Evolutionary conservation across 2,113 vertebrate species (phyloP).

Genomic region (Maccullochella peelii): DNA sequence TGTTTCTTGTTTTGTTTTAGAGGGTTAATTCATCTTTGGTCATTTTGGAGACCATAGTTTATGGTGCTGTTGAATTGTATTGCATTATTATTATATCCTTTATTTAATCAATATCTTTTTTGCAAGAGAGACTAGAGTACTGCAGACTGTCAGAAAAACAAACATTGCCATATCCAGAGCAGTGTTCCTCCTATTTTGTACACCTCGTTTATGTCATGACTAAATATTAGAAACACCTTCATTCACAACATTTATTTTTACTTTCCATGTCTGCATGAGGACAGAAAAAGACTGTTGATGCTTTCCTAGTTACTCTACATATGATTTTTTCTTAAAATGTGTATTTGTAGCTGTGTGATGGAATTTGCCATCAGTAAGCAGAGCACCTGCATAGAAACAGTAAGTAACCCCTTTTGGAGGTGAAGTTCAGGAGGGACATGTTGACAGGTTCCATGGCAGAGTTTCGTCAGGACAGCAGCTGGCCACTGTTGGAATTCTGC

Average conservation of each 20-base stretch:
- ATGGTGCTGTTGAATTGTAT: not conserved
- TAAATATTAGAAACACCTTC: not conserved
- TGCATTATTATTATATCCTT: not conserved
- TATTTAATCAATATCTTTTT: not conserved
- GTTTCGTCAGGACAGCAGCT: constrained; percentile 72
- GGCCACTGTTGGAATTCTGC: constrained; percentile 72
- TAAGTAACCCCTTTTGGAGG: constrained; percentile 29
- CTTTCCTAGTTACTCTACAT: not conserved
- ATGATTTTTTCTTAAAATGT: not conserved
- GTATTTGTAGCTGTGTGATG: not conserved
- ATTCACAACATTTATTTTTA: not conserved
- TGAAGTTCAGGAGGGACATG: constrained; percentile 57
- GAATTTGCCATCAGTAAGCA: constrained; percentile 1
- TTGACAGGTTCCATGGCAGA: constrained; percentile 46
- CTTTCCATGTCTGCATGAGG: not conserved
- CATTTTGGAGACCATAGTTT: not conserved
- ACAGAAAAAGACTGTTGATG: not conserved
- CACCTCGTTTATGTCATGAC: no score
- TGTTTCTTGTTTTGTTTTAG: not conserved
- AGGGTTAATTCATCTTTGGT: not conserved
- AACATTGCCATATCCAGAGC: not conserved
- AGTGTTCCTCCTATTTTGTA: not conserved
- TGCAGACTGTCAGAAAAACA: not conserved
- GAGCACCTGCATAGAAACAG: constrained; percentile 36
- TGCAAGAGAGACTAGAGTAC: no score